Evolutionary conservation across 2,888 invertebrate genomes (phyloP).

Genomic region (Mesorhabditis sp.): DNA sequence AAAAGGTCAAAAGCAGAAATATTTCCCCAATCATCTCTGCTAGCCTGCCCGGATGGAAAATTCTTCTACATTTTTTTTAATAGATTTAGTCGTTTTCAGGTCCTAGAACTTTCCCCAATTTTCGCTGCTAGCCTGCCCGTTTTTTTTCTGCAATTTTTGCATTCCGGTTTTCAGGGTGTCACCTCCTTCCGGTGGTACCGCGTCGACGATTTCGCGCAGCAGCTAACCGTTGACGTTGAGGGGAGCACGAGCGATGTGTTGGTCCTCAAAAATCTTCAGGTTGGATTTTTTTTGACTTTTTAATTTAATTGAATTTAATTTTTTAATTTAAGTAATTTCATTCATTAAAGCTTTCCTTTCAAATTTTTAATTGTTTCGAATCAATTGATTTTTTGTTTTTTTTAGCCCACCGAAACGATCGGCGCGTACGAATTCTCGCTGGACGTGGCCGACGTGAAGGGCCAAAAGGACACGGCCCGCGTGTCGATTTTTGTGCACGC

Average conservation of each 20-base stretch:
- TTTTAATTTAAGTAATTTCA: too few species aligned
- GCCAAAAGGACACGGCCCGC: slow-evolving; percentile 21
- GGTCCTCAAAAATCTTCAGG: background rate
- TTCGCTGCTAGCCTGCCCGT: background rate
- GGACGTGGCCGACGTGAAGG: slow-evolving; percentile 23
- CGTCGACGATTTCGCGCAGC: slow-evolving; percentile 17
- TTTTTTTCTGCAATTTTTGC: slow-evolving; percentile 10
- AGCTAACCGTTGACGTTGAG: slow-evolving; percentile 20
- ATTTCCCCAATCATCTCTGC: too few species aligned
- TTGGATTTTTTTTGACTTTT: background rate
- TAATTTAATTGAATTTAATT: too few species aligned
- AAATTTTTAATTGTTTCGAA: too few species aligned
- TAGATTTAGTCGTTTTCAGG: too few species aligned
- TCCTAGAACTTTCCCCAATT: too few species aligned
- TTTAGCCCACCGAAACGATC: slow-evolving; percentile 24
- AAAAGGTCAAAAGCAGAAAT: too few species aligned
- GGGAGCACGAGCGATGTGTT: slow-evolving; percentile 8
- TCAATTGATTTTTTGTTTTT: background rate
- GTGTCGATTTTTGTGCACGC: slow-evolving; percentile 25
- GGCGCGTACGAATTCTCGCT: slow-evolving; percentile 27
- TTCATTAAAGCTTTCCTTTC: slow-evolving; percentile 20
- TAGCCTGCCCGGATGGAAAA: too few species aligned
- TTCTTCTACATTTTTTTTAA: too few species aligned
- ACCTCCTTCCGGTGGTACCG: slow-evolving; percentile 25
- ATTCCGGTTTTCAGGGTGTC: slow-evolving; percentile 14